Base-by-base conservation (phyloP, 2,113 vertebrate species). In the Phrynosoma platyrhinos region DNA sequence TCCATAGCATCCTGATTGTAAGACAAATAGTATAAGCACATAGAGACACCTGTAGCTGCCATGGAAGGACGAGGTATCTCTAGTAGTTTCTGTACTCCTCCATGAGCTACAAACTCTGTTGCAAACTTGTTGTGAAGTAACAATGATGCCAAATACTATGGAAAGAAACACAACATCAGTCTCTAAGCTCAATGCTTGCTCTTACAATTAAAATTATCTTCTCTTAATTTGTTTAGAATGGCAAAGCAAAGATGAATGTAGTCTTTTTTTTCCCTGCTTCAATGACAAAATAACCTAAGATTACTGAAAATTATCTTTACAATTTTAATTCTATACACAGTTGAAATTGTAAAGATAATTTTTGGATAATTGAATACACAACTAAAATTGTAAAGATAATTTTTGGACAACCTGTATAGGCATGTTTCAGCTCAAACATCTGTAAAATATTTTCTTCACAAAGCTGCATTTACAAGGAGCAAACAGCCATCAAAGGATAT, bases 1-100 rank as follows among this genome's bases (percentile, higher is more conserved):
- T 99, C 99, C 99, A 99, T 99, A 66, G 99, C 99, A 85, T 99
- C 99, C 95, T 99, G 99, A 93, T 99, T 99, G 94, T 99, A 99
- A 18, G 99, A 99, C 90, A 99, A 96, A 90, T 99, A 99, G 94
- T 99, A 99, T 25, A 99, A 98, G 92, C 99, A 99, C 97, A 99
- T 97, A 68, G 99, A 99, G 21, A 99, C 99, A 69, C 99, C 99
- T 36, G 99, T 99, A 27, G 99, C 99, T 92, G 99, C 98, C 98
- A 99, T 99, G 55, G 99, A 99, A 88, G 99, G 99, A 84, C 98
- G 97, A 74, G 99, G 99, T 88, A 99, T 99, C 95, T 99, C 99
- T 94, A 99, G 95, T 93, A 99, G 94, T 93, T 99, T 99, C 85
- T 99, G 99, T 87, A 99, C 99, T 83, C 99, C 99, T 77, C 98